phyloP scores from a whole-genome alignment of 2,113 vertebrate species.

The Boulengeromyrus knoepffleri region DNA sequence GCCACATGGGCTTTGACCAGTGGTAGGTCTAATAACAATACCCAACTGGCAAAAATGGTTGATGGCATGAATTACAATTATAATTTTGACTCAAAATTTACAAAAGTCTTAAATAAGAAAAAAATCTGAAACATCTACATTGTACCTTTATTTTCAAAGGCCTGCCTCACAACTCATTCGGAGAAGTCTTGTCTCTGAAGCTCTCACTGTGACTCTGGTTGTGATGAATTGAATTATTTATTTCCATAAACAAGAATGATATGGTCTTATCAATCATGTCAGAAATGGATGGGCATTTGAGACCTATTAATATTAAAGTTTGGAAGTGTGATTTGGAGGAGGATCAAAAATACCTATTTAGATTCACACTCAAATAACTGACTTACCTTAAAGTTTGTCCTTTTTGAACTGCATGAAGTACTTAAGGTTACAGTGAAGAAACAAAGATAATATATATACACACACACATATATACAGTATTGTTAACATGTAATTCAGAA shows the following conservation, averaged over 20 bases:
- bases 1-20: not conserved
- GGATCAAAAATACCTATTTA: not conserved
- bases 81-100: not conserved
- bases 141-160: not conserved
- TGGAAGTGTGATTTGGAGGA: not conserved
- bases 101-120: not conserved
- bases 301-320: constrained; percentile 15
- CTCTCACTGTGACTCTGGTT: not conserved
- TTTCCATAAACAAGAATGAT: not conserved
- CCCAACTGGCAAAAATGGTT: not conserved
- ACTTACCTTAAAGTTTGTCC: not conserved
- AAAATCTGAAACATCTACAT: not conserved
- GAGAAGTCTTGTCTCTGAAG: not conserved
- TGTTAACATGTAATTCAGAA: too few species aligned
- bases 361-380: not conserved
- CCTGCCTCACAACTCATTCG: not conserved
- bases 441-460: not conserved
- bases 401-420: not conserved
- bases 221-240: constrained; percentile 20
- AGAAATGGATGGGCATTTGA: constrained; percentile 5
- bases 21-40: not conserved
- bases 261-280: constrained; percentile 9
- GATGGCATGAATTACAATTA: not conserved
- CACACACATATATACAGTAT: too few species aligned
- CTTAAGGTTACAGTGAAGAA: not conserved